Conservation (phyloP, 2,888 invertebrate genomes). For the Doris montereyensis region DNA sequence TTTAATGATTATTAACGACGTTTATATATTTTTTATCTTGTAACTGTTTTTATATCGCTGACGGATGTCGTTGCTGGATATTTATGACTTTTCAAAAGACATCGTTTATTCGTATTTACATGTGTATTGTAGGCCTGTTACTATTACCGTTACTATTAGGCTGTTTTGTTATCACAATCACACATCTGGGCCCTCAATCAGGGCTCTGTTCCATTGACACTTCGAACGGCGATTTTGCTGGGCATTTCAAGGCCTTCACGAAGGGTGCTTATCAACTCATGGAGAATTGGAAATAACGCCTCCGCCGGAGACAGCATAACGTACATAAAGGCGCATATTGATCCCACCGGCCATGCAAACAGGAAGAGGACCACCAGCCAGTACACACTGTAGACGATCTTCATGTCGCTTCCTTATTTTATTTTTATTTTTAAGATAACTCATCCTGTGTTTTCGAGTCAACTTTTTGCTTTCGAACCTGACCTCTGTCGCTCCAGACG, state of each 20-base stretch:
- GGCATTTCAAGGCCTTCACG: slow-evolving; percentile 6
- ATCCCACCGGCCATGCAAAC: slow-evolving; percentile 12
- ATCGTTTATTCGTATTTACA: too few relatives aligned
- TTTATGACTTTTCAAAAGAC: too few relatives aligned
- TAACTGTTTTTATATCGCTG: too few relatives aligned
- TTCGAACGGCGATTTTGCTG: background rate
- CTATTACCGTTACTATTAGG: background rate
- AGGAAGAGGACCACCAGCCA: slow-evolving; percentile 1
- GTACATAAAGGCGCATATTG: background rate
- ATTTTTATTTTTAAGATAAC: too few relatives aligned
- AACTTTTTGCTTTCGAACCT: too few relatives aligned
- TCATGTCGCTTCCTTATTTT: too few relatives aligned
- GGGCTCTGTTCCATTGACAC: background rate
- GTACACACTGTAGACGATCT: too few relatives aligned
- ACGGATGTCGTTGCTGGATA: too few relatives aligned
- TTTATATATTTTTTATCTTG: too few relatives aligned
- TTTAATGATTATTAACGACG: too few relatives aligned
- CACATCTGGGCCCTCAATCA: background rate
- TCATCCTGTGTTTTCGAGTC: too few relatives aligned
- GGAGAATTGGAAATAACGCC: background rate
- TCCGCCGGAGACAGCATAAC: background rate
- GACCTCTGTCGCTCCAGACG: too few relatives aligned
- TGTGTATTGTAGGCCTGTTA: background rate
- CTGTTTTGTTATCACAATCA: background rate
- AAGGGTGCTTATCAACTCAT: background rate